phyloP scores from a whole-genome alignment of 2,113 vertebrate species.

The Martes martes region DNA sequence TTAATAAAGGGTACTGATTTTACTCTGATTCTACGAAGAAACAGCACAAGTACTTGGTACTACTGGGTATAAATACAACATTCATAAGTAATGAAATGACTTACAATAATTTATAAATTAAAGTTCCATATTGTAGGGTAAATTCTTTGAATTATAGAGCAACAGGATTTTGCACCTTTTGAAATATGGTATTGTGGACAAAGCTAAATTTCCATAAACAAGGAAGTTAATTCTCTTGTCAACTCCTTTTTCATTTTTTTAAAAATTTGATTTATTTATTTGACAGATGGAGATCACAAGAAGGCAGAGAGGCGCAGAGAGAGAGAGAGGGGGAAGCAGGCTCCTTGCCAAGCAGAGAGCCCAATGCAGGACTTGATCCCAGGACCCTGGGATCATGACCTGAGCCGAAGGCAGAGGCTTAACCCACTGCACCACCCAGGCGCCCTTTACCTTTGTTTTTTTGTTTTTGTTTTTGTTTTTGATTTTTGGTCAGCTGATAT shows the following conservation, averaged over 20 bases:
- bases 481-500: not conserved
- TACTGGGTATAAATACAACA: not conserved
- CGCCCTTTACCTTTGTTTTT: not conserved
- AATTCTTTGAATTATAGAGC: not conserved
- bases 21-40: not conserved
- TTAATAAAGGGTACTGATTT: not conserved
- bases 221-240: not conserved
- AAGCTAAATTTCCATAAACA: not conserved
- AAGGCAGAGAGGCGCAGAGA: too few species aligned
- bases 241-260: not conserved
- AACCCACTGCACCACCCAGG: too few species aligned
- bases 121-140: not conserved
- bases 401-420: too few species aligned
- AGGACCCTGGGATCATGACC: too few species aligned
- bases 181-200: not conserved
- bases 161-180: not conserved
- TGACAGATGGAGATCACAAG: too few species aligned
- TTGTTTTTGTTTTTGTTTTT: conserved; percentile 12
- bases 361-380: too few species aligned
- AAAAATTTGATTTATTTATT: too few species aligned
- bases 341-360: too few species aligned
- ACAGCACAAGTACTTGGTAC: not conserved
- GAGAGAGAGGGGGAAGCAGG: too few species aligned
- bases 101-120: not conserved
- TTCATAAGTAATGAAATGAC: not conserved